A percentile compares a stretch with the other conserved stretches of the same genome.
These are phyloP conservation scores for Chrysolina haemoptera DNA, from an alignment of 2,888 invertebrate species.

Conservation along the genomic window DNA sequence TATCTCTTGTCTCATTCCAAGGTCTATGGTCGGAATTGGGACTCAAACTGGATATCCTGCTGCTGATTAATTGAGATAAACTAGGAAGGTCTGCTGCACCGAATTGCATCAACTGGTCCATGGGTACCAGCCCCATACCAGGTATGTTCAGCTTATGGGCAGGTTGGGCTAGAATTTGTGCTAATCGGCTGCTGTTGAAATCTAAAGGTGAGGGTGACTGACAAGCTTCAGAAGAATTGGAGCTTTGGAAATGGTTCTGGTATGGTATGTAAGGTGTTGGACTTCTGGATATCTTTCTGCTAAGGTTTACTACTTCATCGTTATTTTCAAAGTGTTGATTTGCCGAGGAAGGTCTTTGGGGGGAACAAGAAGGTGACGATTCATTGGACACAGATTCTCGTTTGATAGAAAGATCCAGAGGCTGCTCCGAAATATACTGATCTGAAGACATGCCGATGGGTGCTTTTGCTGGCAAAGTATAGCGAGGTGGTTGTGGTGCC, in stretches of 20 bases:
- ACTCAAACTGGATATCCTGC: conserved; percentile 74
- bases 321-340: conserved; percentile 76
- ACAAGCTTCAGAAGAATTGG: conserved; percentile 72
- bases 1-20: conserved; percentile 64
- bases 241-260: conserved; percentile 74
- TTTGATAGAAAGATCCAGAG: conserved; percentile 92
- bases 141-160: conserved; percentile 64
- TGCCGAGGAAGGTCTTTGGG: conserved; percentile 76
- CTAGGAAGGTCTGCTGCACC: conserved; percentile 74
- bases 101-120: conserved; percentile 78
- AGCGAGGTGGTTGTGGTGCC: conserved; percentile 57
- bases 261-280: conserved; percentile 69
- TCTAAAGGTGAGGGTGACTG: conserved; percentile 69
- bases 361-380: conserved; percentile 77
- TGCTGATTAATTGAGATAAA: conserved; percentile 73
- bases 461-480: conserved; percentile 35
- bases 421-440: conserved; percentile 77
- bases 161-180: conserved; percentile 71
- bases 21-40: conserved; percentile 78
- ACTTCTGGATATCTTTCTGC: conserved; percentile 79
- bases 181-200: conserved; percentile 70
- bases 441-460: conserved; percentile 37
- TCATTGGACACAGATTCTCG: conserved; percentile 75
- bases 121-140: conserved; percentile 74
- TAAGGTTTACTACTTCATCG: conserved; percentile 85